Percentiles rank a stretch among this genome's conserved stretches.
Conservation (phyloP, 2,888 invertebrate species). For the Anticlea derivata region DNA sequence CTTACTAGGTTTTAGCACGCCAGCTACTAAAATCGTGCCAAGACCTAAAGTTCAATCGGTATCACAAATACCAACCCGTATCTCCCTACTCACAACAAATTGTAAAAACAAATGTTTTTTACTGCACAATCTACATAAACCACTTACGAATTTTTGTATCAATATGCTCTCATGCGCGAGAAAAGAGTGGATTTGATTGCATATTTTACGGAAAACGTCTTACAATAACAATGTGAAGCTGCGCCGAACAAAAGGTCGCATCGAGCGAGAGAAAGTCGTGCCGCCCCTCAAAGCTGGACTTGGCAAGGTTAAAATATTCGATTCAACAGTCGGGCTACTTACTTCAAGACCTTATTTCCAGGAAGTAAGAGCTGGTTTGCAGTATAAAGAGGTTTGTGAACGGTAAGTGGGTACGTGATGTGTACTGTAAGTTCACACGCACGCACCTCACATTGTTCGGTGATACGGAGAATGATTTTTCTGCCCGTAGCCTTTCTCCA, state of each 20-base stretch:
- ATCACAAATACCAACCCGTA: too few species aligned
- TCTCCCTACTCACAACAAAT: neutral
- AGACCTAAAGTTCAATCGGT: neutral
- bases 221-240: slow-evolving; percentile 40
- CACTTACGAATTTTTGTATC: slow-evolving; percentile 22
- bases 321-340: neutral
- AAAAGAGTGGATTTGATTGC: slow-evolving; percentile 34
- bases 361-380: slow-evolving; percentile 4
- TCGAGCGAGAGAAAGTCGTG: slow-evolving; percentile 38
- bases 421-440: slow-evolving; percentile 50
- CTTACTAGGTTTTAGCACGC: slow-evolving; percentile 1
- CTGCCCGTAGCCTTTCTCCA: slow-evolving; percentile 68
- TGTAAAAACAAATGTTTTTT: slow-evolving; percentile 2
- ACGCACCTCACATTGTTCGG: slow-evolving; percentile 59
- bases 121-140: slow-evolving; percentile 14
- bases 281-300: slow-evolving; percentile 32
- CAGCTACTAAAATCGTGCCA: neutral
- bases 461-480: slow-evolving; percentile 62
- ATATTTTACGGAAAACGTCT: slow-evolving; percentile 39
- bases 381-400: neutral
- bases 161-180: slow-evolving; percentile 27
- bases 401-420: slow-evolving; percentile 17
- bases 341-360: slow-evolving; percentile 8
- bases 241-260: slow-evolving; percentile 44
- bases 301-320: slow-evolving; percentile 19